A percentile compares a stretch with the other conserved stretches of the same genome.
These are phyloP conservation scores for Drosophila kohkoa DNA, from an alignment of 1,140 invertebrate genomes.

Conservation along the genomic window DNA sequence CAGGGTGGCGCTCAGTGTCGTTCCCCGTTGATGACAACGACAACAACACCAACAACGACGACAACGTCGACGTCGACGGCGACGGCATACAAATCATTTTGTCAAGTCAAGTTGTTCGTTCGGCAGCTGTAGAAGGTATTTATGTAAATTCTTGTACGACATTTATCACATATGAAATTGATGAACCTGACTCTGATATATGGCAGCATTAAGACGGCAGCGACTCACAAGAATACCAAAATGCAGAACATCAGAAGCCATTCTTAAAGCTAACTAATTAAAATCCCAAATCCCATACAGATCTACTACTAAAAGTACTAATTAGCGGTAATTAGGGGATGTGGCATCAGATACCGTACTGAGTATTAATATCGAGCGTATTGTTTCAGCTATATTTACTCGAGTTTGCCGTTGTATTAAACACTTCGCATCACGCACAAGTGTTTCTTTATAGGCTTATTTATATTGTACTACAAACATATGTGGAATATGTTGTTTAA, in stretches of 20 bases:
- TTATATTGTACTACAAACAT: slow-evolving; percentile 58
- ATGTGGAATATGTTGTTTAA: slow-evolving; percentile 59
- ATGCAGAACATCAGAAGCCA: slow-evolving; percentile 18
- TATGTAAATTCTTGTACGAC: slow-evolving; percentile 77
- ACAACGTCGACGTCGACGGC: slow-evolving; percentile 4
- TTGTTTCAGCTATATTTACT: slow-evolving; percentile 77
- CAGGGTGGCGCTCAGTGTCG: slow-evolving; percentile 75
- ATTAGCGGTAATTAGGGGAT: background rate
- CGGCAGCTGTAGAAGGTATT: slow-evolving; percentile 62
- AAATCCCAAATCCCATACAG: slow-evolving; percentile 5
- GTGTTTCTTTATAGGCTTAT: slow-evolving; percentile 70
- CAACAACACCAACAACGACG: slow-evolving; percentile 28
- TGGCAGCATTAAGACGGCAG: background rate
- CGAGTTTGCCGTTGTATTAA: slow-evolving; percentile 76
- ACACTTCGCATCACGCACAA: slow-evolving; percentile 63
- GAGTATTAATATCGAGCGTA: slow-evolving; percentile 24
- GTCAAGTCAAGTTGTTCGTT: slow-evolving; percentile 56
- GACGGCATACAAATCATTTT: slow-evolving; percentile 74
- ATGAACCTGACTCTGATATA: slow-evolving; percentile 62
- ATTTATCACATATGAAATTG: slow-evolving; percentile 76
- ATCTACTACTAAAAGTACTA: background rate
- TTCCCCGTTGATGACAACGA: slow-evolving; percentile 25
- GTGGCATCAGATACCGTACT: slow-evolving; percentile 2
- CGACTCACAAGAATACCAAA: background rate
- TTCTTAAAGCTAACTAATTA: slow-evolving; percentile 14